Evolutionary conservation across 37 sponge, comb jelly and placozoan species (phyloP), one percentile per base, ranked within the genome.

Genomic region (Agelas oroides): DNA sequence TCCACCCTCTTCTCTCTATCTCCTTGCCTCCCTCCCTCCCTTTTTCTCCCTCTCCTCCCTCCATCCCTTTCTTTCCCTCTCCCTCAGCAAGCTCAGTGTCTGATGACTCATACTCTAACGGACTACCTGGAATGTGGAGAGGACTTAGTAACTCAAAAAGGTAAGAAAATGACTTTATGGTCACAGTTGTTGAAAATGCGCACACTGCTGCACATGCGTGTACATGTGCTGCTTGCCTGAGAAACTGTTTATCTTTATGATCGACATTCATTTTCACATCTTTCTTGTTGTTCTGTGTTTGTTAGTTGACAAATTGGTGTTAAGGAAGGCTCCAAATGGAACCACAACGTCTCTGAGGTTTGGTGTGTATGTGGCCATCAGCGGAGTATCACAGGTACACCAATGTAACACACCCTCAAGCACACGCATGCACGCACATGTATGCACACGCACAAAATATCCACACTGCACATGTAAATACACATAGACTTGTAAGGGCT

Each of bases 11-110:
- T 8, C 46, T 46, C 46, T 8, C 46, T 12, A 3, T 8, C 46
- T 46, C 46, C 46, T 8, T 46, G 6, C 46, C 46, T 46, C 46
- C 46, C 46, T 46, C 46, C 46, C 46, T 46, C 46, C 46, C 46
- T 46, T 8, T 46, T 8, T 8, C 46, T 46, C 46, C 46, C 46
- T 46, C 46, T 8, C 8, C 46, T 46, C 46, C 46, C 46, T 46
- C 46, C 46, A 6, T 67, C 32, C 14, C 63, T 61, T 34, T 28
- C 46, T 46, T 8, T 8, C 46, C 8, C 46, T 46, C 46, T 46
- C 46, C 3, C 17, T 20, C 27, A 84, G 84, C 65, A 53, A 52
- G 65, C 56, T 2, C 53, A 84, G 74, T 84, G 84, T 65, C 63
- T 84, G 21, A 38, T 84, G 66, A 74, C 75, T 6, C 73, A 73